Percentiles rank a stretch among this genome's conserved stretches.
Conservation (phyloP, 2,888 invertebrate species). For the Synanthedon tipuliformis region DNA sequence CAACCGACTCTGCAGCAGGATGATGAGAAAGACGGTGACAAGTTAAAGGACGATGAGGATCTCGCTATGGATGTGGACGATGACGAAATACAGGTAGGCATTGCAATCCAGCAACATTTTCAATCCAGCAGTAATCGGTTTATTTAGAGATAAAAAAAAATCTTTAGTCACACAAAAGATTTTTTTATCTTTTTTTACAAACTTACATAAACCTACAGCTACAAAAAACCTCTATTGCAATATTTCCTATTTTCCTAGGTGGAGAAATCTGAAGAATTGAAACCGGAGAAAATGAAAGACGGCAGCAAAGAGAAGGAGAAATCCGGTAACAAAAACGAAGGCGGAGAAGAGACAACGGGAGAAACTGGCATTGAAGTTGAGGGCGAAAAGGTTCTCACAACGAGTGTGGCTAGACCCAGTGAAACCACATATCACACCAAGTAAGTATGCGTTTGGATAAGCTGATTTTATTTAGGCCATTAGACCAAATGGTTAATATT, state of each 20-base stretch:
- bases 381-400: conserved; percentile 79
- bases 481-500: background rate
- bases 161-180: too few relatives aligned
- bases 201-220: too few relatives aligned
- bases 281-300: conserved; percentile 48
- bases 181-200: too few relatives aligned
- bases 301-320: conserved; percentile 54
- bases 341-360: conserved; percentile 52
- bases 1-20: conserved; percentile 73
- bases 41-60: conserved; percentile 69
- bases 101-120: background rate
- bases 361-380: conserved; percentile 75
- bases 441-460: conserved; percentile 28
- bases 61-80: conserved; percentile 65
- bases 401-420: conserved; percentile 73
- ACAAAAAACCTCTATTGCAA: too few relatives aligned
- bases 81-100: conserved; percentile 44
- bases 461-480: conserved; percentile 1
- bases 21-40: conserved; percentile 68
- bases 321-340: conserved; percentile 48
- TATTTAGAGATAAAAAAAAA: background rate
- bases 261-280: conserved; percentile 51
- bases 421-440: conserved; percentile 85
- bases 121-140: background rate
- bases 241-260: conserved; percentile 20